Conservation (phyloP, 2,888 invertebrate species). For the Macaria notata region DNA sequence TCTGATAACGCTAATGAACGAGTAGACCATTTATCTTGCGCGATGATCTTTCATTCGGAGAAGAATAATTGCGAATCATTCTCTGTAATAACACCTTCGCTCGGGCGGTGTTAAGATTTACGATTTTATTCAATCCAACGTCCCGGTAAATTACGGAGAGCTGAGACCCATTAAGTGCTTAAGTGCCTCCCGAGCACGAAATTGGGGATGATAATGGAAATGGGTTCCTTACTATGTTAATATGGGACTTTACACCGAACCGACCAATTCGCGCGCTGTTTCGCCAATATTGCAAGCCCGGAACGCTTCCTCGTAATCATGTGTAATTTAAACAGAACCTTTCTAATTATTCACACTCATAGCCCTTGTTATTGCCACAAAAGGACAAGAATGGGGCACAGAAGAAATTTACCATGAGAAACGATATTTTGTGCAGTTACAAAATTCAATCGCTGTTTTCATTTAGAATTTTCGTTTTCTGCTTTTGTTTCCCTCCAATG, state of each 20-base stretch:
- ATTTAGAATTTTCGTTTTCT: too few species aligned
- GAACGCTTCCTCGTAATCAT: constrained; percentile 44
- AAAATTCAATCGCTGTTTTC: too few species aligned
- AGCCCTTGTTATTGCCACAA: constrained; percentile 18
- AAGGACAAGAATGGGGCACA: not conserved
- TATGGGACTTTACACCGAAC: constrained; percentile 65
- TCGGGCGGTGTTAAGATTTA: constrained; percentile 74
- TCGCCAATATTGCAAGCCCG: constrained; percentile 54
- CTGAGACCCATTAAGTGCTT: constrained; percentile 80
- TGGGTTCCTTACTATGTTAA: constrained; percentile 77
- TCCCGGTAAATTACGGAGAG: constrained; percentile 76
- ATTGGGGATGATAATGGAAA: constrained; percentile 80
- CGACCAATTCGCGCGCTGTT: constrained; percentile 65
- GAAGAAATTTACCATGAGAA: too few species aligned
- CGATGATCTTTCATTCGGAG: constrained; percentile 48
- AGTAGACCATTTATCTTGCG: constrained; percentile 42
- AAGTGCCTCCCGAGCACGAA: constrained; percentile 79
- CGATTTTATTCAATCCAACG: constrained; percentile 79
- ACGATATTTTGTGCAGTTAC: not conserved
- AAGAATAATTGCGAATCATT: constrained; percentile 67
- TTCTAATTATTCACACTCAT: constrained; percentile 42
- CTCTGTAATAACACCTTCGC: constrained; percentile 67
- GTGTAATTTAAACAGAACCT: constrained; percentile 46
- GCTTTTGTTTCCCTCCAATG: not conserved
- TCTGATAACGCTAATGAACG: constrained; percentile 8